Conservation (phyloP, 2,888 invertebrate species). For the Trichogramma evanescens region DNA sequence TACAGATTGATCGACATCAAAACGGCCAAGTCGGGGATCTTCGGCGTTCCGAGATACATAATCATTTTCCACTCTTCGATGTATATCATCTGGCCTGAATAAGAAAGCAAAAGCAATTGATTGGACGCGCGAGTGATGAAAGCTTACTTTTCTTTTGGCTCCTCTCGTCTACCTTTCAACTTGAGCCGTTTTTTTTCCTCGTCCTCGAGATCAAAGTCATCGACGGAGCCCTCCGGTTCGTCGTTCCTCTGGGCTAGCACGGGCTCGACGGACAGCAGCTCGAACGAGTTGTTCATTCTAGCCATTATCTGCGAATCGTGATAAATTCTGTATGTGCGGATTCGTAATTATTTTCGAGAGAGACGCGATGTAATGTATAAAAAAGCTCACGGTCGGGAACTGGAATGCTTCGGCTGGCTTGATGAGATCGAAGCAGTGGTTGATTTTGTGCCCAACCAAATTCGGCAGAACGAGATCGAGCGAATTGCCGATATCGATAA, state of each 20-base stretch:
- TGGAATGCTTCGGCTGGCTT: slow-evolving; percentile 90
- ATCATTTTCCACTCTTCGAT: slow-evolving; percentile 98
- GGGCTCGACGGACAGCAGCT: slow-evolving; percentile 81
- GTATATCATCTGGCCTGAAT: slow-evolving; percentile 92
- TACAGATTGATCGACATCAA: slow-evolving; percentile 88
- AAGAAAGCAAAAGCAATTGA: slow-evolving; percentile 2
- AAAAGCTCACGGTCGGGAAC: slow-evolving; percentile 77
- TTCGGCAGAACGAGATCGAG: slow-evolving; percentile 83
- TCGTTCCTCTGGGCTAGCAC: slow-evolving; percentile 61
- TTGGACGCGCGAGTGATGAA: neutral
- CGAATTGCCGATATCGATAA: slow-evolving; percentile 83
- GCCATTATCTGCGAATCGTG: slow-evolving; percentile 69
- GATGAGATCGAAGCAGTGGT: slow-evolving; percentile 85
- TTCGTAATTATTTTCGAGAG: slow-evolving; percentile 23
- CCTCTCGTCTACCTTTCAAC: slow-evolving; percentile 34
- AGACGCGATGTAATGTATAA: too few species aligned
- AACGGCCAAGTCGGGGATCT: slow-evolving; percentile 90
- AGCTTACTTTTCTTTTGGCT: too few species aligned
- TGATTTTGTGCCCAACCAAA: slow-evolving; percentile 80
- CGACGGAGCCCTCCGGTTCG: slow-evolving; percentile 51
- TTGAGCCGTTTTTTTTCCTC: slow-evolving; percentile 57
- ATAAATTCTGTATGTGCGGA: neutral
- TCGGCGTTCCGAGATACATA: slow-evolving; percentile 93
- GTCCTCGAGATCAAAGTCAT: slow-evolving; percentile 55
- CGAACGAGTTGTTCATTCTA: slow-evolving; percentile 95